Conservation (phyloP, 1,140 invertebrate genomes). For the Triops cancriformis region DNA sequence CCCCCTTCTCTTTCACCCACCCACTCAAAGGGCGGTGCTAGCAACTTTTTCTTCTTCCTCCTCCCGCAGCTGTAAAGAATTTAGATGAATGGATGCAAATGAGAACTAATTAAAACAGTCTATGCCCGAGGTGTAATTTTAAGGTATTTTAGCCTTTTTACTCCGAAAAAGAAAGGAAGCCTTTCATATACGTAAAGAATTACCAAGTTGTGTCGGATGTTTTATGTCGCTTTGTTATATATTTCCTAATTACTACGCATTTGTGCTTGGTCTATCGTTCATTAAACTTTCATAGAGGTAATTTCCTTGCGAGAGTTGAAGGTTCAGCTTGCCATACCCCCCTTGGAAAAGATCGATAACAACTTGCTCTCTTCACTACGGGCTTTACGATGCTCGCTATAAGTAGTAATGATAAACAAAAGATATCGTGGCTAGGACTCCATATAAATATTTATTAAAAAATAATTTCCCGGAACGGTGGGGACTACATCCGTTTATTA, state of each 20-base stretch:
- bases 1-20: too few species aligned
- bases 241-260: slow-evolving; percentile 7
- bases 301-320: background rate
- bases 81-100: too few species aligned
- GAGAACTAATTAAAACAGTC: too few species aligned
- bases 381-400: background rate
- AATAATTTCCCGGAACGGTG: too few species aligned
- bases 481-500: too few species aligned
- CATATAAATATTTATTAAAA: background rate
- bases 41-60: too few species aligned
- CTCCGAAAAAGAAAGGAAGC: background rate
- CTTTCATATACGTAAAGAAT: background rate
- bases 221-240: background rate
- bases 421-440: background rate
- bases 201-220: background rate
- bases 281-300: slow-evolving; percentile 8
- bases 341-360: background rate
- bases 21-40: too few species aligned
- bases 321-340: background rate
- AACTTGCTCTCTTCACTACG: background rate
- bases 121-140: too few species aligned
- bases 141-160: background rate
- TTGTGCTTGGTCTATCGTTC: background rate
- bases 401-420: background rate
- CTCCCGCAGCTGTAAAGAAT: too few species aligned